phyloP scores from a whole-genome alignment of 53 echinoderm and acorn worm genomes.

The Echinarachnius parma region DNA sequence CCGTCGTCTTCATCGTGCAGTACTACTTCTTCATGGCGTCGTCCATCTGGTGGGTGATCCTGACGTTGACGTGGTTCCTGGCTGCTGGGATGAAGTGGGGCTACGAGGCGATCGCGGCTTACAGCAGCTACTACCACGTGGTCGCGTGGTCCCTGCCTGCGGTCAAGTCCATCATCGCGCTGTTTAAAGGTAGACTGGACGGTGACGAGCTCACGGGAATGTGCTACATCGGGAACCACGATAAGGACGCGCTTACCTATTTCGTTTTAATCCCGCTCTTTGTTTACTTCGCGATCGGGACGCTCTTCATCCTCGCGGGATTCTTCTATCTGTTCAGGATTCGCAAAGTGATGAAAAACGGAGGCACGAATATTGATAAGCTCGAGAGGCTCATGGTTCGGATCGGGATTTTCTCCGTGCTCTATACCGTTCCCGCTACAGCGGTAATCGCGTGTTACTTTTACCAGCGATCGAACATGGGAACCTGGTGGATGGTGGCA shows the following conservation, averaged over 20 bases:
- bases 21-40: constrained; percentile 99
- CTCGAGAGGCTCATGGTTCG: constrained; percentile 94
- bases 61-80: constrained; percentile 94
- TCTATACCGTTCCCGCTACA: constrained; percentile 96
- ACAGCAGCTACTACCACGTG: constrained; percentile 96
- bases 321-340: constrained; percentile 94
- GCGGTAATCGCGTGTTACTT: constrained; percentile 91
- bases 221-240: constrained; percentile 96
- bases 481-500: constrained; percentile 63
- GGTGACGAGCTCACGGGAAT: constrained; percentile 96
- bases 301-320: constrained; percentile 84
- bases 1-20: constrained; percentile 92
- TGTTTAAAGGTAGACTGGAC: constrained; percentile 79
- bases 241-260: constrained; percentile 62
- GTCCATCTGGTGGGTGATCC: constrained; percentile 98
- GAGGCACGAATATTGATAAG: constrained; percentile 97
- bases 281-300: constrained; percentile 87
- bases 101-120: constrained; percentile 94
- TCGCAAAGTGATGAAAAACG: constrained; percentile 97
- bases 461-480: constrained; percentile 83
- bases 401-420: constrained; percentile 93
- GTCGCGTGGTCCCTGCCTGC: constrained; percentile 96
- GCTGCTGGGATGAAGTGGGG: constrained; percentile 99
- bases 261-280: constrained; percentile 89
- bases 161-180: constrained; percentile 76